Conservation (phyloP, 2,888 invertebrate species). For the Acrobasis consociella region DNA sequence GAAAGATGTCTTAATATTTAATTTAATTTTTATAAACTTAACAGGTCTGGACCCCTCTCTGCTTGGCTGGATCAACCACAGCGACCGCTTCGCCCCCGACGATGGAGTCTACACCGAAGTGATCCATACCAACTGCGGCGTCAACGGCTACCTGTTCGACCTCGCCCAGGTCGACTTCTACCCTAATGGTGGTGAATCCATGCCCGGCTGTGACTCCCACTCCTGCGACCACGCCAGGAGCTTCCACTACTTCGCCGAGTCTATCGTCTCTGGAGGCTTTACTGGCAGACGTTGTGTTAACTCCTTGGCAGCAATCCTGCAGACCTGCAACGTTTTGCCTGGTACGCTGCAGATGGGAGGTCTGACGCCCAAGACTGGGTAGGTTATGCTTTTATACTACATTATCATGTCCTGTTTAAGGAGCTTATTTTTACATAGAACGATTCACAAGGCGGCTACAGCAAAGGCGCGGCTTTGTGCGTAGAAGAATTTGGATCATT, state of each 20-base stretch:
- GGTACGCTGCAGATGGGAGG: conserved; percentile 13
- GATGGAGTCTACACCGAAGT: conserved; percentile 69
- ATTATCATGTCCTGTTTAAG: too few species aligned
- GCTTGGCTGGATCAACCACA: conserved; percentile 66
- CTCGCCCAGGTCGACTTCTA: conserved; percentile 73
- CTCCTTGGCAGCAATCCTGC: neutral
- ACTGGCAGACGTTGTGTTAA: conserved; percentile 9
- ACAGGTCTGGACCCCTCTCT: conserved; percentile 72
- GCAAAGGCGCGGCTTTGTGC: too few species aligned
- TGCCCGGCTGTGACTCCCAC: conserved; percentile 56
- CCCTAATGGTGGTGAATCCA: conserved; percentile 64
- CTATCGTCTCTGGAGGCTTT: conserved; percentile 37
- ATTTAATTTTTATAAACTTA: conserved; percentile 20
- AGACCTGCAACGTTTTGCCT: conserved; percentile 4
- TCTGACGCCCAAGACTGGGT: conserved; percentile 8
- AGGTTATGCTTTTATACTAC: neutral
- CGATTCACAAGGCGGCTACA: too few species aligned
- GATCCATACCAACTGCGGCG: conserved; percentile 62
- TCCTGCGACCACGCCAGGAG: conserved; percentile 57
- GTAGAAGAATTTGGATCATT: too few species aligned
- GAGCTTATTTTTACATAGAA: too few species aligned
- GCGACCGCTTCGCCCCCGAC: conserved; percentile 49
- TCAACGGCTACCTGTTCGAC: conserved; percentile 61
- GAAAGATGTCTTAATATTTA: too few species aligned
- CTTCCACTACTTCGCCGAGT: conserved; percentile 66